These are phyloP conservation scores for Onychostruthus taczanowskii DNA, from an alignment of 2,113 vertebrate genomes.

Conservation along the genomic window DNA sequence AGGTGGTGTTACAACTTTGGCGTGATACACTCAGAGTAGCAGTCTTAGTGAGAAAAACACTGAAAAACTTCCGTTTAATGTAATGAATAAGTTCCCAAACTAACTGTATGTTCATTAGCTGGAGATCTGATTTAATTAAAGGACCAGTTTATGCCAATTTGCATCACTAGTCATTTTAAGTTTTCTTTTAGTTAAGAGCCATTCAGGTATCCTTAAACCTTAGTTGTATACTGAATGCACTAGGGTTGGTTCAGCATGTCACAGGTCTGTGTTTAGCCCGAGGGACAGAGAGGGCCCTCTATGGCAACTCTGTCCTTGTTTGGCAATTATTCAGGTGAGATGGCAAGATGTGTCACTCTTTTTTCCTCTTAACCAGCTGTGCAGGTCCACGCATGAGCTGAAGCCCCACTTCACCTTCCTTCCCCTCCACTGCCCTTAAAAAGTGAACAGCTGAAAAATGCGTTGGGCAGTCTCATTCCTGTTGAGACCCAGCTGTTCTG, in stretches of 20 bases:
- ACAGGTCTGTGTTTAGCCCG: background rate
- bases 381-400: background rate
- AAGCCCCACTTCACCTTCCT: background rate
- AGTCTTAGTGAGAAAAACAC: background rate
- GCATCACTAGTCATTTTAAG: background rate
- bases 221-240: background rate
- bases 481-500: background rate
- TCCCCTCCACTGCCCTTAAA: background rate
- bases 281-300: background rate
- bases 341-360: background rate
- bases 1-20: background rate
- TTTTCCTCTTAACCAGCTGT: background rate
- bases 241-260: fast-evolving
- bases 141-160: background rate
- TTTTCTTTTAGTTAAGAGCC: background rate
- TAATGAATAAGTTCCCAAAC: background rate
- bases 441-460: background rate
- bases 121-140: background rate
- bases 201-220: background rate
- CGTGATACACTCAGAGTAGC: background rate
- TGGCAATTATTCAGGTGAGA: background rate
- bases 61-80: background rate
- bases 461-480: background rate
- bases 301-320: background rate
- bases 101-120: background rate